phyloP scores from a whole-genome alignment of 1,140 invertebrate genomes.

The Asbolus verrucosus region DNA sequence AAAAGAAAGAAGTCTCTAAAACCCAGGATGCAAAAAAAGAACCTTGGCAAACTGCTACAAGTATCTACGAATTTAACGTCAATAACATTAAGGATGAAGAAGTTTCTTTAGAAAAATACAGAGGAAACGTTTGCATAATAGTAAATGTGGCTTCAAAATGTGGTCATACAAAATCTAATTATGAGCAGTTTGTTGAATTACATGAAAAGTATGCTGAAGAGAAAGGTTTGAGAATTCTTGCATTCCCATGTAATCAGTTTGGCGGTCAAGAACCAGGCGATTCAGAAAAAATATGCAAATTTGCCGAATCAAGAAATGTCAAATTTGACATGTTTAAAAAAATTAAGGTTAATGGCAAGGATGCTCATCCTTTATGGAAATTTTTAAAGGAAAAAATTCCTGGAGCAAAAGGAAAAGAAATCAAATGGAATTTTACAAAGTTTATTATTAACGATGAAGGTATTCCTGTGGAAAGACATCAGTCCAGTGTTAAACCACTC shows the following conservation, averaged over 20 bases:
- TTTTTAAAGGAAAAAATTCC: constrained; percentile 69
- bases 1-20: not conserved
- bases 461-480: constrained; percentile 82
- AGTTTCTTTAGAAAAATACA: constrained; percentile 78
- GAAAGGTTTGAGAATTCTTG: constrained; percentile 79
- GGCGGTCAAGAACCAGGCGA: constrained; percentile 82
- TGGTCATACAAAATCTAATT: constrained; percentile 83
- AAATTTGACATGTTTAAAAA: constrained; percentile 83
- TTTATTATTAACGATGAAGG: constrained; percentile 91
- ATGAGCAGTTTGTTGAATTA: constrained; percentile 78
- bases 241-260: constrained; percentile 95
- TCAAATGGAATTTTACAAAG: constrained; percentile 98
- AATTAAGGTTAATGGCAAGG: constrained; percentile 88
- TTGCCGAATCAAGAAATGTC: constrained; percentile 75
- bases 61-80: constrained; percentile 81
- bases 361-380: constrained; percentile 86
- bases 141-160: constrained; percentile 91
- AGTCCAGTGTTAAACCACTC: constrained; percentile 78
- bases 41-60: constrained; percentile 70
- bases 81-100: constrained; percentile 79
- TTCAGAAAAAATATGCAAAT: constrained; percentile 78
- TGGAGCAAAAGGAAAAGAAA: constrained; percentile 61
- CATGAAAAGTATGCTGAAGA: constrained; percentile 76
- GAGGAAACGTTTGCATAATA: constrained; percentile 76
- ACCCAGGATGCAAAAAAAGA: constrained; percentile 3